Evolutionary conservation across 2,797 vertebrate genomes (phyloP).

Genomic region (Brachymystax lenok): DNA sequence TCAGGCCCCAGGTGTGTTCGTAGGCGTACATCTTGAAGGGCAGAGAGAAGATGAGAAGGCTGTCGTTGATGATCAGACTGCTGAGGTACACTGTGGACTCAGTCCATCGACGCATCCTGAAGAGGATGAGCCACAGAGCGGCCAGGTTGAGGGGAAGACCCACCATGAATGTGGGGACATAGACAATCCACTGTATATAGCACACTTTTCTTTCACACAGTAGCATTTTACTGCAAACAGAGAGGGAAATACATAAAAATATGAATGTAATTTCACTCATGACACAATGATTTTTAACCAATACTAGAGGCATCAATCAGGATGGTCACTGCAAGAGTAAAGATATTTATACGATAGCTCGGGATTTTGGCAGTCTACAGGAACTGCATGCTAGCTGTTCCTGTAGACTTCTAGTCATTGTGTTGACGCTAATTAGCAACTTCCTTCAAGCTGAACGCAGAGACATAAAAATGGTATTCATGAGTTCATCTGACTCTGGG

Average conservation of each 20-base stretch:
- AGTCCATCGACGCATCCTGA: constrained; percentile 63
- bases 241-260: background rate
- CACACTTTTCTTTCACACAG: constrained; percentile 19
- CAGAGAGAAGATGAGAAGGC: constrained; percentile 72
- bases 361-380: no score
- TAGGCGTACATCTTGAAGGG: constrained; percentile 77
- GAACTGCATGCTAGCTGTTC: no score
- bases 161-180: constrained; percentile 61
- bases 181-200: constrained; percentile 65
- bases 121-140: constrained; percentile 66
- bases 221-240: background rate
- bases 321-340: background rate
- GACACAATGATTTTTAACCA: background rate
- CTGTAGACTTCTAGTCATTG: no score
- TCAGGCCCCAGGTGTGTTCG: constrained; percentile 51
- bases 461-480: no score
- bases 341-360: background rate
- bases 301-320: background rate
- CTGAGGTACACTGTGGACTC: constrained; percentile 70
- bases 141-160: constrained; percentile 70
- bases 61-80: constrained; percentile 72
- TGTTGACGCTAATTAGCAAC: no score
- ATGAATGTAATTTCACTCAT: background rate
- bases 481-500: no score
- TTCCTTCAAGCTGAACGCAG: no score